Percentiles rank a stretch among this genome's conserved stretches.
phyloP scores from a whole-genome alignment of 2,888 invertebrate genomes.

The Homarus gammarus region DNA sequence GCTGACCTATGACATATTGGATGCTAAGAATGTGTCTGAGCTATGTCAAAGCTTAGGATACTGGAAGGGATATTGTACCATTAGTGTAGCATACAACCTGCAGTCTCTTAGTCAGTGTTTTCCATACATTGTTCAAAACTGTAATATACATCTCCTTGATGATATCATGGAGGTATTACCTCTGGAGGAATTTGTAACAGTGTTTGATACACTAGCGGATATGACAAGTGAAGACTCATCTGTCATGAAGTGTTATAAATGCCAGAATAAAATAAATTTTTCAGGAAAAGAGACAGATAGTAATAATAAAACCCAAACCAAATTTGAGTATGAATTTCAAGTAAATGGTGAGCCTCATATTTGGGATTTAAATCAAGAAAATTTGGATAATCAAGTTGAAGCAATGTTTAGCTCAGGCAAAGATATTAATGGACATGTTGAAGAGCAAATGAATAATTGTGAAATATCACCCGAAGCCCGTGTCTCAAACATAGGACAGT shows the following conservation, averaged over 20 bases:
- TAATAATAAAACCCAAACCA: background rate
- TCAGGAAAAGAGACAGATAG: background rate
- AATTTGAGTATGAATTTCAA: background rate
- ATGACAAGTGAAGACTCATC: conserved; percentile 34
- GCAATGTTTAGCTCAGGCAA: background rate
- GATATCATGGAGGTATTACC: conserved; percentile 31
- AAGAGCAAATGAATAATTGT: background rate
- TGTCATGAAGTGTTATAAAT: conserved; percentile 35
- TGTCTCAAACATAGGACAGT: background rate
- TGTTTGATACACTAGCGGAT: conserved; percentile 8
- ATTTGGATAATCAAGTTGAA: background rate
- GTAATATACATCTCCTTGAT: conserved; percentile 39
- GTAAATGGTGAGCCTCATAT: conserved; percentile 24
- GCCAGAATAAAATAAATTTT: conserved; percentile 25
- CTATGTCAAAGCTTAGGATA: conserved; percentile 50
- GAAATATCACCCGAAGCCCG: background rate
- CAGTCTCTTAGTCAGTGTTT: conserved; percentile 24
- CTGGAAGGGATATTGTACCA: conserved; percentile 54
- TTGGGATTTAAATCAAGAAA: background rate
- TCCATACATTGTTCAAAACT: conserved; percentile 58
- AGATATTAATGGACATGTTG: background rate
- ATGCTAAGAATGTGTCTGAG: conserved; percentile 35
- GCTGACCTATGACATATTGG: conserved; percentile 35
- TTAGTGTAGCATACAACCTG: conserved; percentile 40
- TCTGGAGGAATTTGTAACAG: background rate